phyloP scores from a whole-genome alignment of 2,113 vertebrate species.

The Odontophorus gujanensis region DNA sequence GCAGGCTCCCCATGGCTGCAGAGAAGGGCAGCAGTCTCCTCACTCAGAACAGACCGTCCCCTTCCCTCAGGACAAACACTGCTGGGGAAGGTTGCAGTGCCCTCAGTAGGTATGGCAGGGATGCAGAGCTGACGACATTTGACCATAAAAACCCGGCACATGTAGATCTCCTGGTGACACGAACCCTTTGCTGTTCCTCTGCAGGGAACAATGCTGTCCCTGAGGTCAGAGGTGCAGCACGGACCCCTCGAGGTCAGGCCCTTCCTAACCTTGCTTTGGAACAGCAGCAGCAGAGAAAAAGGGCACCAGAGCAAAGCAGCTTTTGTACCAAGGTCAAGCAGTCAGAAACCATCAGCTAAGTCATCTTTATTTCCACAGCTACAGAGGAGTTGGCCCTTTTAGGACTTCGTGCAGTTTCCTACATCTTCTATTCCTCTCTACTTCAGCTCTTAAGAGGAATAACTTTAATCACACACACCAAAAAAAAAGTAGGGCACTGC shows the following conservation, averaged over 20 bases:
- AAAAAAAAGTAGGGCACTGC: not conserved
- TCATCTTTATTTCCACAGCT: not conserved
- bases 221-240: not conserved
- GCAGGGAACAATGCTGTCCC: not conserved
- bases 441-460: not conserved
- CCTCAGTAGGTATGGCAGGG: accelerated
- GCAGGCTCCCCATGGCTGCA: not conserved
- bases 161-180: accelerated
- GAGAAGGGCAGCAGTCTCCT: too few species aligned
- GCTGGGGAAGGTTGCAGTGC: not conserved
- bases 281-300: not conserved
- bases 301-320: not conserved
- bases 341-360: not conserved
- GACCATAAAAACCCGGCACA: accelerated
- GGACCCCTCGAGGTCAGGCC: not conserved
- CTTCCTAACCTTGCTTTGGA: not conserved
- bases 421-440: not conserved
- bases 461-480: not conserved
- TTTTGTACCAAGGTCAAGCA: not conserved
- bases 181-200: not conserved
- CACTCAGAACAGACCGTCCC: not conserved
- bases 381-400: not conserved
- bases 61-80: not conserved
- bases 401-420: not conserved
- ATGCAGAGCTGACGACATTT: accelerated